Evolutionary conservation across 2,113 vertebrate genomes (phyloP), one percentile per base, ranked within the genome.

Genomic region (Apteryx owenii): DNA sequence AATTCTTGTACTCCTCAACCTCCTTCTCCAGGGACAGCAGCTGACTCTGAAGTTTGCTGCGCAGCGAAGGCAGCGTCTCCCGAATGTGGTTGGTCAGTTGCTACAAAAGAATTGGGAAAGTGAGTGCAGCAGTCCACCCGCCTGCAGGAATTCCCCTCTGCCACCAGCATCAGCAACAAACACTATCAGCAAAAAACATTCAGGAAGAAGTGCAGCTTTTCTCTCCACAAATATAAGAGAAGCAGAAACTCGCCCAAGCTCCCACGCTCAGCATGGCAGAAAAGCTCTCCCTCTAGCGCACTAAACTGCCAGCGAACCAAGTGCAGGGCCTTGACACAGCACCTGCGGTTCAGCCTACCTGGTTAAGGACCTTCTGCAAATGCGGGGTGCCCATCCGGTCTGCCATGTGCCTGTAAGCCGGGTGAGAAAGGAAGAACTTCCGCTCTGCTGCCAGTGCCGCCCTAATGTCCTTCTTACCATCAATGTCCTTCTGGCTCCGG

Each of bases 1-100:
- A 99, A 96, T 99, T 99, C 98, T 99, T 99, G 81, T 98, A 99
- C 66, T 99, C 99, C 91, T 99, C 99, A 26, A 99, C 99, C 92
- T 99, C 99, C 97, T 99, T 99, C 93, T 99, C 99, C 95, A 99
- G 97, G 10, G 99, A 99, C 2, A 99, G 98, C 66, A 99, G 98
- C 97, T 99, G 99, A 93, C 99, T 99, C 98, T 99, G 99, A 4
- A 99, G 98, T 38, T 99, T 99, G 97, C 98, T 99, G 13, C 99
- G 98, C 89, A 99, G 98, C 3, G 99, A 97, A 0, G 99, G 99
- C 83, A 99, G 97, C 0, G 99, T 99, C 95, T 99, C 99, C 62
- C 99, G 98, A 87, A 99, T 99, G 98, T 99, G 99, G 97, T 99
- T 99, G 91, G 99, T 99, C 90, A 99, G 91, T 99, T 99, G 99